Evolutionary conservation across 2,888 invertebrate species (phyloP), one percentile per base, ranked within the genome.

Genomic region (Eurytoma californica): DNA sequence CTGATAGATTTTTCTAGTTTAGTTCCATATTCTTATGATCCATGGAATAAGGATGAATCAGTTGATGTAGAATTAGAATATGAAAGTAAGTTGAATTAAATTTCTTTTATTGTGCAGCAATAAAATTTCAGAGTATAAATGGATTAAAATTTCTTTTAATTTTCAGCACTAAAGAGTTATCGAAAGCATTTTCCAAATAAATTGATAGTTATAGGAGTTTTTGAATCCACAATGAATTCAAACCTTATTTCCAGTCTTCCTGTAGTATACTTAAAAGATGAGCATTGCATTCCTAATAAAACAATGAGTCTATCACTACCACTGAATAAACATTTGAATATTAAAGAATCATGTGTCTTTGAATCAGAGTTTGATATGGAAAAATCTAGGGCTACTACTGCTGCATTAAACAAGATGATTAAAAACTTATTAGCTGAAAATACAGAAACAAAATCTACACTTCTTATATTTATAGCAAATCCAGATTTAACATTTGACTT

Each of bases 281-380:
- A 51, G n/a, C 13, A 49, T n/a, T 68, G 51, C 28, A 53, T 2
- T n/a, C 53, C 68, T 13, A 7, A 14, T 55, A 24, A 55, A 28
- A 68, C 5, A 53, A 28, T 68, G n/a, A 16, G 68, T 39, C 28
- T 68, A 68, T 68, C 49, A 53, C 13, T 68, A 18, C 68, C 68
- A 28, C 2, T 24, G 53, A 55, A 55, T 28, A 30, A 53, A n/a
- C 14, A n/a, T 53, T 18, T 68, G 49, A 68, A 20, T n/a, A 30
- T 53, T 55, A 28, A 68, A 28, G 18, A 20, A 7, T 53, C 68
- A 49, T 68, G 30, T 24, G 4, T 68, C n/a, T 30, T 20, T 16
- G 53, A 68, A 55, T n/a, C 24, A 55, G 55, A 53, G 14, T 53
- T 55, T 68, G 28, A 7, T 24, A 24, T 24, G 24, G 24, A 12